These are phyloP conservation scores for Salticus scenicus DNA, from an alignment of 2,888 invertebrate genomes.

Conservation along the genomic window DNA sequence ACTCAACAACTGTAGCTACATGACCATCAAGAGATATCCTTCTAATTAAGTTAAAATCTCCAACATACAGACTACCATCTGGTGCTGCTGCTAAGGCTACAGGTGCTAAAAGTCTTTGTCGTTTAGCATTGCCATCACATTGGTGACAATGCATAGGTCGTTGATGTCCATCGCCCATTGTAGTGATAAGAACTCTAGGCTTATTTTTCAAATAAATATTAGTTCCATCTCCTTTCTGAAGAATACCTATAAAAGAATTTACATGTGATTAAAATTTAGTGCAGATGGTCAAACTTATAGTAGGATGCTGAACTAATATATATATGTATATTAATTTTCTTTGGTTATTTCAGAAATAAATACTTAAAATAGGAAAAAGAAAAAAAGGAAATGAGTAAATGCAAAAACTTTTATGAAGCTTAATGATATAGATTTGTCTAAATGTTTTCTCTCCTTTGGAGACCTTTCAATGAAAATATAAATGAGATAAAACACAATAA, in stretches of 20 bases:
- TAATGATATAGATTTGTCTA: too few species aligned
- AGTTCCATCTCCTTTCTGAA: conserved; percentile 98
- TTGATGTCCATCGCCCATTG: conserved; percentile 93
- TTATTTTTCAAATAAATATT: conserved; percentile 94
- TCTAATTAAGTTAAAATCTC: conserved; percentile 95
- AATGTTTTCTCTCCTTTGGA: too few species aligned
- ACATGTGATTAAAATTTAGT: too few species aligned
- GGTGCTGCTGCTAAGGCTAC: conserved; percentile 95
- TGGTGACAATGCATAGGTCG: conserved; percentile 88
- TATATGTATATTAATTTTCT: too few species aligned
- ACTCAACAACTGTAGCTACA: conserved; percentile 89
- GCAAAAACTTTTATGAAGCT: too few species aligned
- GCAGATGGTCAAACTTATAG: too few species aligned
- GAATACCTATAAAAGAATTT: conserved; percentile 80
- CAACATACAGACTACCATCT: conserved; percentile 97
- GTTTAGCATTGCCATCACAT: conserved; percentile 82
- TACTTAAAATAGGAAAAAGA: too few species aligned
- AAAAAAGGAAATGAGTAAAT: too few species aligned
- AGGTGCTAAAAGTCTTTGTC: conserved; percentile 91
- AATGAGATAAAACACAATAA: too few species aligned
- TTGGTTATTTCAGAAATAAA: too few species aligned
- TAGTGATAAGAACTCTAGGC: conserved; percentile 82
- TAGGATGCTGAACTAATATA: too few species aligned
- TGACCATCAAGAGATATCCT: conserved; percentile 92
- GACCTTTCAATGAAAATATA: too few species aligned